Base-by-base conservation (phyloP, 2,113 vertebrate species). In the Raja brachyura region DNA sequence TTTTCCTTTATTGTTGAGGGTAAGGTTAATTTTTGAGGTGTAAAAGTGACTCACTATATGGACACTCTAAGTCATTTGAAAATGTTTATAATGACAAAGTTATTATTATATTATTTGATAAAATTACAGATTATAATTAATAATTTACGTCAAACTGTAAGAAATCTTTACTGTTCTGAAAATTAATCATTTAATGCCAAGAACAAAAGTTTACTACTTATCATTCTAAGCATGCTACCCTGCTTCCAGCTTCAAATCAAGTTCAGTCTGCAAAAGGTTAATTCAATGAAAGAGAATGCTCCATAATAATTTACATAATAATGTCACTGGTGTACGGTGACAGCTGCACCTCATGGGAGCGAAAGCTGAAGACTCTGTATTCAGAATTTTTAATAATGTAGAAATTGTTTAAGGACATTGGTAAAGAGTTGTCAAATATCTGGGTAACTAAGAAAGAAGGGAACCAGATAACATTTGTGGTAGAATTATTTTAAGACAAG, bases 211-310 rank as follows among this genome's bases (percentile, higher is more conserved):
- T 73, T 92, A 28, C 66, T 73, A 54, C 70, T 92, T 92, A 92
- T 92, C 68, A 73, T 92, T 63, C 88, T 59, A 70, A 68, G 88
- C 88, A 90, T 90, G 86, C 16, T 68, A 66, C 61, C 48, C 39
- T 70, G 68, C 33, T 92, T 73, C 68, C 90, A 92, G 66, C 90
- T 93, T 90, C 93, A 94, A 94, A 93, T 93, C 7, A 14, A 92
- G 90, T 94, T 95, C 94, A 95, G 95, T 94, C 93, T 94, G 0
- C 81, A 96, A 94, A 95, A 96, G 95, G 95, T 96, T 96, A 96
- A 97, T 96, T 96, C 96, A 96, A 96, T 92, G 90, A 92, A 92
- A 92, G 90, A 73, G 90, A 92, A 92, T 48, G 68, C 66, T 92
- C 90, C 90, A 70, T 92, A 92, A 92, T 92, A 48, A 92, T 92